A percentile compares a stretch with the other conserved stretches of the same genome.
Conservation (phyloP, 2,888 invertebrate genomes). For the Dione vanillae region DNA sequence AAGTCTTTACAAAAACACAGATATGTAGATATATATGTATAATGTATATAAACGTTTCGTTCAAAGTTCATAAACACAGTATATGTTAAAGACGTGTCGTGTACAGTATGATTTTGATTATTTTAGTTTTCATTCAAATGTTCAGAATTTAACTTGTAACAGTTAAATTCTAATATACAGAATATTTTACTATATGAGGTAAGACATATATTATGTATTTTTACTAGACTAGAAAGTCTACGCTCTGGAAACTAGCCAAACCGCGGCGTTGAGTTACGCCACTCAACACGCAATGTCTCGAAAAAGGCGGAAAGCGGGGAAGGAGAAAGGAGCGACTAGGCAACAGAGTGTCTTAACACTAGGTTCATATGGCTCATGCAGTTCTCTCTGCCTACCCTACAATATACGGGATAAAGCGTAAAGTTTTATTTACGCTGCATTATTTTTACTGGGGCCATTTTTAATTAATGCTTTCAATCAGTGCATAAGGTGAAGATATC, state of each 20-base stretch:
- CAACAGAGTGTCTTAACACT: no score
- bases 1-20: background rate
- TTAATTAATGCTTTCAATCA: no score
- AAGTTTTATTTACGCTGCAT: background rate
- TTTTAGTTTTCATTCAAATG: background rate
- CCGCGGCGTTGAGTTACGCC: background rate
- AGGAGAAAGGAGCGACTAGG: background rate
- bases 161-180: background rate
- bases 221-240: background rate
- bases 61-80: slow-evolving; percentile 5
- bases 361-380: no score
- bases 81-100: background rate
- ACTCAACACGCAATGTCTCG: background rate
- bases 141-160: background rate
- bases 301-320: background rate
- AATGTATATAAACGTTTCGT: background rate
- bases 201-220: background rate
- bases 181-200: background rate
- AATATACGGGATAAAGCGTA: background rate
- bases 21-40: background rate
- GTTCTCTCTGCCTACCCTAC: no score
- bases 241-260: background rate
- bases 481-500: no score
- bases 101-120: background rate
- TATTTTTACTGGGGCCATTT: no score